Base-by-base conservation (phyloP, 2,888 invertebrate genomes). In the Proisotoma minuta region DNA sequence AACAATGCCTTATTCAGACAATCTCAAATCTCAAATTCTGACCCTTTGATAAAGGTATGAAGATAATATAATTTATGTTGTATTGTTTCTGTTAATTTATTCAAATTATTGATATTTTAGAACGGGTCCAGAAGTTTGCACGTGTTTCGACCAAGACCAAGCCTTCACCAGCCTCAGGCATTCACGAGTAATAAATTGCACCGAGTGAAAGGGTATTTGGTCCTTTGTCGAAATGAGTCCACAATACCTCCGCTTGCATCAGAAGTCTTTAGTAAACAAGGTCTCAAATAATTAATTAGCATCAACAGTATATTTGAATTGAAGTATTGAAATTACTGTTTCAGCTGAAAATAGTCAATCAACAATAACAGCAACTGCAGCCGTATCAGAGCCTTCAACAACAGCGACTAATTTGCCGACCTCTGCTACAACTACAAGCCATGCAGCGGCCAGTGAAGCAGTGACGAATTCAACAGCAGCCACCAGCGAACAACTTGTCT, bases 181-280 rank as follows among this genome's bases (percentile, higher is more conserved):
- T n/a, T n/a, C n/a, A n/a, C n/a, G n/a, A n/a, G n/a, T n/a, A n/a
- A n/a, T n/a, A n/a, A n/a, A n/a, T n/a, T n/a, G n/a, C n/a, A n/a
- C n/a, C n/a, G n/a, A n/a, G n/a, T n/a, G 8, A 3, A 3, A 5
- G 40, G 22, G 8, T 54, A 39, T 54, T 23, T 54, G 2, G 39
- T 54, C 39, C 18, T 39, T 4, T 15, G 22, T 20, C 3, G 54
- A 54, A n/a, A 54, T 23, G 54, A 54, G 3, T 54, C 54, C 10
- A 39, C 54, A 39, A 54, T 54, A 54, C 54, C 54, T 22, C 54
- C 54, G 15, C 40, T 54, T 23, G 12, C 34, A 18, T 54, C 54
- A n/a, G 39, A 39, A 10, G 54, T 54, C 3, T 54, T 54, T 24
- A 54, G 54, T 22, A 54, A 28, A 54, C 23, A 22, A 54, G 24